Evolutionary conservation across 2,888 invertebrate species (phyloP), one percentile per base, ranked within the genome.

Genomic region (Boloria selene): DNA sequence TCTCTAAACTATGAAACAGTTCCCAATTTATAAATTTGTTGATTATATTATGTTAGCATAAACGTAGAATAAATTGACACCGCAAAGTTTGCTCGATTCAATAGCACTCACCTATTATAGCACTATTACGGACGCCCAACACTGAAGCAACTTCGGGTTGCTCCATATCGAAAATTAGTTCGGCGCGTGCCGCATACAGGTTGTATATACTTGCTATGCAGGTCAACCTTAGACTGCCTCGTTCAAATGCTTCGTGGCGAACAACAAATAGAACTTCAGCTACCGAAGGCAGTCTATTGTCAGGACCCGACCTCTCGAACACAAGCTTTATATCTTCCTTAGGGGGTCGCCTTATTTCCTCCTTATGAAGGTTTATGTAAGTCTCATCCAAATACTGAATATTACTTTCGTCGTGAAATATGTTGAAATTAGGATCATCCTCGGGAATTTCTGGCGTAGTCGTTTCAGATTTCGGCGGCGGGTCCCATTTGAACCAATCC

Each of bases 111-210:
- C 93, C 93, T 82, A 38, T 38, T 38, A 82, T 77, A 72, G 93
- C 93, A 74, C 93, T 93, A 86, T 95, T 95, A 70, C 94, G 93
- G 69, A 95, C 95, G 75, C 95, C 95, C 75, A 96, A 88, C 76
- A 96, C 95, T 65, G 95, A 95, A 69, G 96, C 95, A 76, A 95
- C 94, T 84, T 95, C 93, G 68, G 96, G 96, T 78, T 94, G 94
- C 84, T 96, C 95, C 88, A 96, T 95, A 83, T 95, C 95, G 77
- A 96, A 91, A 75, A 94, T 88, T 71, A 94, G 88, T 82, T 94
- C 95, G 63, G 93, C 92, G 73, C 94, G 91, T 74, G 93, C 93
- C 73, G 93, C 93, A 84, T 95, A 95, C 75, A 95, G 88, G 82
- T 94, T 94, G 89, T 95, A 95, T 83, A 95, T 91, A 75, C 93